A percentile compares a stretch with the other conserved stretches of the same genome.
Conservation (phyloP, 2,797 vertebrate genomes). For the Ataeniobius toweri region DNA sequence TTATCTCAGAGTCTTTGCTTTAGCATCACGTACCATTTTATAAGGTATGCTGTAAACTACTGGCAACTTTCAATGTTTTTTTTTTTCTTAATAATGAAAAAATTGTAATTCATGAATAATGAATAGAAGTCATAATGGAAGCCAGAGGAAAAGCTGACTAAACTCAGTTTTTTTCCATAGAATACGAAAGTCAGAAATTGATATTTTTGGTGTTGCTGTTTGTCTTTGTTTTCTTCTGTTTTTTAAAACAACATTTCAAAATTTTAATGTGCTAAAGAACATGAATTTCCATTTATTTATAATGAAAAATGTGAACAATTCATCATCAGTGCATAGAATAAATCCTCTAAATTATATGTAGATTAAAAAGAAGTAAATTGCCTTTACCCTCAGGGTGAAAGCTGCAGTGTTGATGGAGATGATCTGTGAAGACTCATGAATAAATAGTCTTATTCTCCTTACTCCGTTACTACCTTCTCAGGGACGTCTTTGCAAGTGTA, state of each 20-base stretch:
- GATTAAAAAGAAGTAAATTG: constrained; percentile 40
- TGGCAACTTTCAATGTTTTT: constrained; percentile 26
- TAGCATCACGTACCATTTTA: constrained; percentile 8
- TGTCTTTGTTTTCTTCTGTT: neutral
- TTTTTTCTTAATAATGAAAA: constrained; percentile 48
- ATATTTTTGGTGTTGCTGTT: constrained; percentile 21
- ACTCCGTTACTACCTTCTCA: constrained; percentile 43
- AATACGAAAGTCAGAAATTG: constrained; percentile 22
- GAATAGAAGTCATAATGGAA: constrained; percentile 36
- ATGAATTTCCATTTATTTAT: constrained; percentile 5
- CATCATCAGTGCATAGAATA: constrained; percentile 20
- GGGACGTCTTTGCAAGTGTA: constrained; percentile 38
- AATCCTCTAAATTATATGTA: constrained; percentile 39
- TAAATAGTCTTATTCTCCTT: constrained; percentile 23
- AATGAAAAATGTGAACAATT: constrained; percentile 17
- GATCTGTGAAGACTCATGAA: constrained; percentile 28
- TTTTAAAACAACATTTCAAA: neutral
- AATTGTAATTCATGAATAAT: constrained; percentile 56
- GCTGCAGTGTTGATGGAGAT: constrained; percentile 34
- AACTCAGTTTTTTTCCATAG: constrained; percentile 24
- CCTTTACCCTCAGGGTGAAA: constrained; percentile 31
- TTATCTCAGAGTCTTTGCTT: constrained; percentile 10
- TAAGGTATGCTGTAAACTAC: neutral
- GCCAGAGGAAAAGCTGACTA: constrained; percentile 2
- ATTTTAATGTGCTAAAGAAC: neutral